A percentile compares a stretch with the other conserved stretches of the same genome.
phyloP scores from a whole-genome alignment of 2,113 vertebrate genomes.

The Oreotrochilus melanogaster region DNA sequence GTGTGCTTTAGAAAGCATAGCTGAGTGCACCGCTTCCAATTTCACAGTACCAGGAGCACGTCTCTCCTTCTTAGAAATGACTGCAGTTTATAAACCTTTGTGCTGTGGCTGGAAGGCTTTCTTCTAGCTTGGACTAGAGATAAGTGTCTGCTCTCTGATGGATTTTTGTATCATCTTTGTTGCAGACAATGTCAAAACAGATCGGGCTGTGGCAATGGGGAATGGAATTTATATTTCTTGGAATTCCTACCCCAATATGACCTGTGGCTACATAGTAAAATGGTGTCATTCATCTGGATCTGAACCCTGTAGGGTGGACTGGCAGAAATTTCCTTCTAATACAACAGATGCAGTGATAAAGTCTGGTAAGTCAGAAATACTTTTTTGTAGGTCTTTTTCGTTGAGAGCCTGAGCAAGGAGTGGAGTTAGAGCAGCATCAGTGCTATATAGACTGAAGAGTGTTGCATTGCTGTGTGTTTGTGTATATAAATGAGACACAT shows the following conservation, averaged over 20 bases:
- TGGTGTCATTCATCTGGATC: conserved; percentile 73
- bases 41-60: not conserved
- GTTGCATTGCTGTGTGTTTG: not conserved
- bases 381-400: not conserved
- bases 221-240: conserved; percentile 77
- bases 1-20: not conserved
- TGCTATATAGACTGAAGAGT: not conserved
- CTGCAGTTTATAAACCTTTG: not conserved
- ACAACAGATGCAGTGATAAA: conserved; percentile 71
- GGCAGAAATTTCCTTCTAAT: conserved; percentile 77
- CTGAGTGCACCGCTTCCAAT: not conserved
- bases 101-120: not conserved
- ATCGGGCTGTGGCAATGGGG: conserved; percentile 61
- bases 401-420: not conserved
- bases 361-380: conserved; percentile 73
- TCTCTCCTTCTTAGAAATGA: not conserved
- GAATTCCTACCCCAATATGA: conserved; percentile 72
- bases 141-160: conserved; percentile 3
- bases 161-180: conserved; percentile 17
- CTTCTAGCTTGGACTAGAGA: not conserved
- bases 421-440: not conserved
- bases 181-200: conserved; percentile 71
- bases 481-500: not conserved
- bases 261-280: conserved; percentile 80
- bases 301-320: conserved; percentile 72